phyloP scores from a whole-genome alignment of 2,113 vertebrate species.

The Malurus melanocephalus region DNA sequence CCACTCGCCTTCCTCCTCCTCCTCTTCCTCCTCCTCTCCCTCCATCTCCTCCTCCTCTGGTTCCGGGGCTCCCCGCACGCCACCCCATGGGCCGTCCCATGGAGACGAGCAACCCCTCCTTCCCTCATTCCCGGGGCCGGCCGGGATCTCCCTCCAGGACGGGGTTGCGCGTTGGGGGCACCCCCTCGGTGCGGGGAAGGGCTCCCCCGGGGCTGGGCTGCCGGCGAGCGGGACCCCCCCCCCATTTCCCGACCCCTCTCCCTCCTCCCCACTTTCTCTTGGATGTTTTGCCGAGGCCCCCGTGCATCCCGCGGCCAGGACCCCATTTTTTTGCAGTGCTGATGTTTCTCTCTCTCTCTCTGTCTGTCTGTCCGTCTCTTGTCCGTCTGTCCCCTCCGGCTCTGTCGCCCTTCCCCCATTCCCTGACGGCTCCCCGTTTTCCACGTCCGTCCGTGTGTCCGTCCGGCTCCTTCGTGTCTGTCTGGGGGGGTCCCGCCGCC shows the following conservation, averaged over 20 bases:
- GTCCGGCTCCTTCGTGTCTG: slow-evolving; percentile 62
- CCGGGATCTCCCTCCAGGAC: slow-evolving; percentile 36
- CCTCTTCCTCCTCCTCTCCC: slow-evolving; percentile 53
- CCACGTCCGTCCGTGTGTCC: slow-evolving; percentile 51
- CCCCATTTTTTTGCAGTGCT: slow-evolving; percentile 62
- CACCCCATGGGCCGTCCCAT: slow-evolving; percentile 37
- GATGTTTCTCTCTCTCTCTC: slow-evolving; percentile 77
- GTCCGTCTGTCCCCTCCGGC: slow-evolving; percentile 73
- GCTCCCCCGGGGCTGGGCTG: slow-evolving; percentile 18
- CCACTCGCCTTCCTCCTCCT: slow-evolving; percentile 44
- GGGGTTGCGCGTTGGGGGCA: slow-evolving; percentile 77
- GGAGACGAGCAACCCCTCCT: slow-evolving; percentile 44
- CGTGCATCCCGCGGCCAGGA: slow-evolving; percentile 16
- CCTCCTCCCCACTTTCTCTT: slow-evolving; percentile 53
- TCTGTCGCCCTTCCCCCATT: slow-evolving; percentile 30
- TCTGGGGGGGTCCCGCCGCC: slow-evolving; percentile 64
- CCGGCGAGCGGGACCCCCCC: background rate
- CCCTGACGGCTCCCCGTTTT: slow-evolving; percentile 21
- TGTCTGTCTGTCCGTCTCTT: slow-evolving; percentile 76
- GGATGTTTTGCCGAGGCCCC: slow-evolving; percentile 65
- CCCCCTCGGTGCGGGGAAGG: slow-evolving; percentile 35
- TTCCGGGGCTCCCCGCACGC: slow-evolving; percentile 50
- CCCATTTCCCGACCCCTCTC: background rate
- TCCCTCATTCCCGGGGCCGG: background rate
- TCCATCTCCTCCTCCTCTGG: slow-evolving; percentile 50